Evolutionary conservation across 2,888 invertebrate species (phyloP).

Genomic region (Ochropleura plecta): DNA sequence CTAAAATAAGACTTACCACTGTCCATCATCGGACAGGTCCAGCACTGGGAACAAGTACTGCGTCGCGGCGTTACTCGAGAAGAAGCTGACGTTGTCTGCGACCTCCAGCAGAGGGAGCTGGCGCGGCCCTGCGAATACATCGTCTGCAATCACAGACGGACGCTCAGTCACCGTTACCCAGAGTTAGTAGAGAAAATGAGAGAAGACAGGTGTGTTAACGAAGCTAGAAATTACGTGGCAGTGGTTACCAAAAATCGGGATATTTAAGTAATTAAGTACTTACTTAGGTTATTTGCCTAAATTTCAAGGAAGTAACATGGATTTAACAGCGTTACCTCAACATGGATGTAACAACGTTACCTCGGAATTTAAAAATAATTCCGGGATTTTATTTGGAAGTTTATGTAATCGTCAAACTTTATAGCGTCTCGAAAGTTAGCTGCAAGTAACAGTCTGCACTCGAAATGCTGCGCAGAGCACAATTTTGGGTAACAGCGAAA

Average conservation of each 20-base stretch:
- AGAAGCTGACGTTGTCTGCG: slow-evolving; percentile 91
- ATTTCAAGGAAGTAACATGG: background rate
- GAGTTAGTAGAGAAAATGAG: slow-evolving; percentile 50
- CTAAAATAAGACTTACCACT: slow-evolving; percentile 80
- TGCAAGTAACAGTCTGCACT: no score
- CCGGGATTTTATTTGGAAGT: no score
- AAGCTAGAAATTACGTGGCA: background rate
- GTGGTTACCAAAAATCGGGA: background rate
- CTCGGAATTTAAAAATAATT: background rate
- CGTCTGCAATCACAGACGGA: slow-evolving; percentile 79
- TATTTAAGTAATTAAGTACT: background rate
- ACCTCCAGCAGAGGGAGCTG: slow-evolving; percentile 92
- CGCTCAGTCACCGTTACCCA: slow-evolving; percentile 64
- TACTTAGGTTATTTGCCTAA: background rate
- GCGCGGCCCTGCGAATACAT: slow-evolving; percentile 88
- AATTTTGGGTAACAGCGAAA: no score
- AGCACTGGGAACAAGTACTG: slow-evolving; percentile 91
- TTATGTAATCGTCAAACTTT: no score
- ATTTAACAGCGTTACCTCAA: background rate
- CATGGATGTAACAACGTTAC: background rate
- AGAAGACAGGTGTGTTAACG: background rate
- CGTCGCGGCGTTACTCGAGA: slow-evolving; percentile 93
- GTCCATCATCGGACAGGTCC: slow-evolving; percentile 80
- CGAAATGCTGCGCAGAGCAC: no score
- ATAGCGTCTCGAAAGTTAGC: no score